These are phyloP conservation scores for Nysson spinosus DNA, from an alignment of 2,888 invertebrate genomes.

Conservation along the genomic window DNA sequence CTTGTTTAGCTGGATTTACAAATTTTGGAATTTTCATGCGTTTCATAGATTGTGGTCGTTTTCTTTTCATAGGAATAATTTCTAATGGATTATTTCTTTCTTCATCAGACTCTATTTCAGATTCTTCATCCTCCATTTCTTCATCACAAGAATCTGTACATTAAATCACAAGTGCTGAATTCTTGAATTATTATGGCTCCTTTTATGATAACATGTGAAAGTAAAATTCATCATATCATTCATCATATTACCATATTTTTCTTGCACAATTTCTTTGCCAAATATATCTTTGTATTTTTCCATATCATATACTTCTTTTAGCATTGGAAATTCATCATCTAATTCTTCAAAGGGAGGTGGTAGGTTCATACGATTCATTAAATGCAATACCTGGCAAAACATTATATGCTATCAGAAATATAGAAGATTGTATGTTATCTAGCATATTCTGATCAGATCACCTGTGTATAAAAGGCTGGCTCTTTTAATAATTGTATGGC, in stretches of 20 bases:
- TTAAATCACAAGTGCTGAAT: too few relatives aligned
- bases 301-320: constrained; percentile 70
- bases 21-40: constrained; percentile 80
- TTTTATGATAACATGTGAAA: neutral
- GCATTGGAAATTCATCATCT: constrained; percentile 73
- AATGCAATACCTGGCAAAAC: constrained; percentile 84
- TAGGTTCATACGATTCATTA: constrained; percentile 97
- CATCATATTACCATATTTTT: constrained; percentile 63
- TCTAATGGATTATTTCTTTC: constrained; percentile 75
- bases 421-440: neutral
- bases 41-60: constrained; percentile 74
- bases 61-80: constrained; percentile 78
- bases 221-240: constrained; percentile 11
- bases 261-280: constrained; percentile 49
- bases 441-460: constrained; percentile 33
- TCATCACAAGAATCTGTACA: constrained; percentile 10
- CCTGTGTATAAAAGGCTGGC: constrained; percentile 87
- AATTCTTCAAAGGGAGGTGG: constrained; percentile 87
- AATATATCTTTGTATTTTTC: constrained; percentile 71
- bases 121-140: constrained; percentile 78
- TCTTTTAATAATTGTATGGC: constrained; percentile 85
- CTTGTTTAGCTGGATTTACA: constrained; percentile 77
- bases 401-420: constrained; percentile 9
- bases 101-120: constrained; percentile 83
- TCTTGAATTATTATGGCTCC: too few relatives aligned